Base-by-base conservation (phyloP, 2,797 vertebrate species). In the Anableps anableps region DNA sequence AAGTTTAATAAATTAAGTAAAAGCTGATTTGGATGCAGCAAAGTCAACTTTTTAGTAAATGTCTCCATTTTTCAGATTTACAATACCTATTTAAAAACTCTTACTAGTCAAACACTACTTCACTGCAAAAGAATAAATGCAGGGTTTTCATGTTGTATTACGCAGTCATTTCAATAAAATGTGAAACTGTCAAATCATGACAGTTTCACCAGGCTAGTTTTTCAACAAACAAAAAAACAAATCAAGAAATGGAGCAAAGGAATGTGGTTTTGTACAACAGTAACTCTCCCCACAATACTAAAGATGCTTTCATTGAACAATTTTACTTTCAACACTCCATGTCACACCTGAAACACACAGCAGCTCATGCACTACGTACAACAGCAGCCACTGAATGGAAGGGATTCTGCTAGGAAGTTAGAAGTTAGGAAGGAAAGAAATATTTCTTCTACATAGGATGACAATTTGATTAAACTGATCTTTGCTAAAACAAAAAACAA, bases 351-450 rank as follows among this genome's bases (percentile, higher is more conserved):
- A 34, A 58, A 62, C 14, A 34, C 31, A 34, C 29, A 34, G 60
- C 60, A 62, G 60, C 60, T 62, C 60, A 34, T 5, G 2, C 29
- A 34, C 34, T 34, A 62, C 17, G 19, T 34, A 62, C 17, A 34
- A 16, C 11, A 62, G 60, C 60, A 62, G 31, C 29, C 60, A 36
- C 31, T 7, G 60, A 62, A 62, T 62, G 60, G 31, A 62, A 62
- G 29, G 6, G 31, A 62, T 48, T 7, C 26, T 53, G 80, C 81
- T 23, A 58, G 1, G 26, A 10, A 84, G 87, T 85, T 80, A 73
- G 60, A 82, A 88, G 79, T 88, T 83, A 82, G 77, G 70, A 29
- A 64, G 64, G 13, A 10, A 41, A 38, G 11, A 26, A 8, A 68
- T 17, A 66, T 68, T 68, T 5, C 23, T 66, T 38, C 21, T 13